Percentiles rank a stretch among this genome's conserved stretches.
phyloP scores from a whole-genome alignment of 1,140 invertebrate genomes.

The Trichomalopsis sarcophagae region DNA sequence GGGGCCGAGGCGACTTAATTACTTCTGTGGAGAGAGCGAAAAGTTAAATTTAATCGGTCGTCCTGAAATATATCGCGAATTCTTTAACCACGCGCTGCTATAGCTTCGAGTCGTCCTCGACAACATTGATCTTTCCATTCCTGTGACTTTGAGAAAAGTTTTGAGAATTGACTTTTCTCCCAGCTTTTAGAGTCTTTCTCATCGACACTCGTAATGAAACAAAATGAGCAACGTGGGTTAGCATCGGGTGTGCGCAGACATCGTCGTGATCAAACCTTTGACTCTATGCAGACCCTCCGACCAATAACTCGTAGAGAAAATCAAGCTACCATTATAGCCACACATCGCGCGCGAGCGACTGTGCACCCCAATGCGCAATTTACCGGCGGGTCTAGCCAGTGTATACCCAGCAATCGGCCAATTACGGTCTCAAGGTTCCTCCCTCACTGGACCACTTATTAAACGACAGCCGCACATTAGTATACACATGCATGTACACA shows the following conservation, averaged over 20 bases:
- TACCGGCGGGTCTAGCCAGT: background rate
- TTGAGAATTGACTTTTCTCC: too few relatives aligned
- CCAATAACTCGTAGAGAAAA: background rate
- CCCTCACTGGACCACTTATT: background rate
- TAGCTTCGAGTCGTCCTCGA: background rate
- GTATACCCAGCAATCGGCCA: background rate
- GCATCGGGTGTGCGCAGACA: background rate
- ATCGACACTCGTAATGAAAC: too few relatives aligned
- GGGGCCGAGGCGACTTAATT: slow-evolving; percentile 22
- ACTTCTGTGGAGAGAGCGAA: background rate
- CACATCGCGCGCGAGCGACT: background rate
- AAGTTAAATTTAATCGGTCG: background rate
- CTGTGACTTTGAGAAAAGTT: background rate
- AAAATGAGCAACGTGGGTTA: too few relatives aligned
- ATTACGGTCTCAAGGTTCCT: background rate
- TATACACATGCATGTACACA: too few relatives aligned
- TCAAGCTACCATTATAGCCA: background rate
- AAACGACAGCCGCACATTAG: background rate
- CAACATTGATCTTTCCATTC: slow-evolving; percentile 20
- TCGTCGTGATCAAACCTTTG: too few relatives aligned
- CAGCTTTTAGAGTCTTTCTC: too few relatives aligned
- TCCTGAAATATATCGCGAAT: slow-evolving; percentile 17
- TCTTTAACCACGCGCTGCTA: background rate
- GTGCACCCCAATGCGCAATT: background rate
- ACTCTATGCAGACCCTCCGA: too few relatives aligned